Evolutionary conservation across 1,140 invertebrate genomes (phyloP).

Genomic region (Latrodectus geometricus): DNA sequence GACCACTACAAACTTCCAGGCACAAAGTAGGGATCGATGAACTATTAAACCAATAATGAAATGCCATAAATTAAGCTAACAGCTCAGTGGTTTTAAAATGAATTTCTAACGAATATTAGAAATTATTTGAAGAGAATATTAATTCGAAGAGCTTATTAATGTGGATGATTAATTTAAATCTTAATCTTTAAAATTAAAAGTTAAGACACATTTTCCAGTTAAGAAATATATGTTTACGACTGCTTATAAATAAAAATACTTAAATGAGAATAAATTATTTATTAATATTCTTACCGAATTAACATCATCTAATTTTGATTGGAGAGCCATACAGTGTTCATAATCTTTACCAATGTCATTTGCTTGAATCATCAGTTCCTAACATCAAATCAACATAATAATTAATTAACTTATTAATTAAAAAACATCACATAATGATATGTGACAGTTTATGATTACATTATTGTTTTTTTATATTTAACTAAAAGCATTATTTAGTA

Average conservation of each 20-base stretch:
- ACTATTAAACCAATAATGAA: no score
- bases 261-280: not conserved
- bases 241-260: not conserved
- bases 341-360: conserved; percentile 93
- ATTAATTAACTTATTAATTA: no score
- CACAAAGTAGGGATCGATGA: no score
- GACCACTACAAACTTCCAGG: no score
- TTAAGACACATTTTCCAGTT: not conserved
- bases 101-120: no score
- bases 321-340: conserved; percentile 91
- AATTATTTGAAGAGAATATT: no score
- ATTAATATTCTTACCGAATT: conserved; percentile 73
- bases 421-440: no score
- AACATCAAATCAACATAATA: not conserved
- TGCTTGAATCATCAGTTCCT: conserved; percentile 93
- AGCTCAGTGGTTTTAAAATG: no score
- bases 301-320: conserved; percentile 91
- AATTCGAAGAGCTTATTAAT: not conserved
- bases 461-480: no score
- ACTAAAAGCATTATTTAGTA: no score
- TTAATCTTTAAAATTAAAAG: not conserved
- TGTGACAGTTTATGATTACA: no score
- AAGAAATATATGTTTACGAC: not conserved
- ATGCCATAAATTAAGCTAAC: no score
- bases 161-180: not conserved